Base-by-base conservation (phyloP, 1,140 invertebrate species). In the Zaprionus nigranus region DNA sequence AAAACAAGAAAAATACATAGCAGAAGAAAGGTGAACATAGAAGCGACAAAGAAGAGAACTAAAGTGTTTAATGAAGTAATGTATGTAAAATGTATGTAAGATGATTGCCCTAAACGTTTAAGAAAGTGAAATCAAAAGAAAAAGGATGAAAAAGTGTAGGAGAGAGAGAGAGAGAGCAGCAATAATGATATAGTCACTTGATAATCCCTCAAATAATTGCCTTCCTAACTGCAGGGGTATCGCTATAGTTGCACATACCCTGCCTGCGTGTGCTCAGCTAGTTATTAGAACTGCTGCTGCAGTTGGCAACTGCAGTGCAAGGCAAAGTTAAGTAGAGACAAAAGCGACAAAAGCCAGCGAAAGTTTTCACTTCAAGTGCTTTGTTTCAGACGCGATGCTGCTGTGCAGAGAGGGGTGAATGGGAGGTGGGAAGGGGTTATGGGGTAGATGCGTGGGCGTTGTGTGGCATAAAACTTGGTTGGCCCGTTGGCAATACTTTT, bases 331-430 rank as follows among this genome's bases (percentile, higher is more conserved):
- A 83, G 73, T 68, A 78, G 82, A 88, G 80, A 83, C 83, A 86
- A 86, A 76, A 87, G 84, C 77, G 80, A 82, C 84, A 82, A 87
- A 87, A 87, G 83, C 79, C 80, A 83, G 69, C 73, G 69, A 82
- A 87, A 87, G 81, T 87, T 87, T 87, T 83, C 54, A 80, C 83
- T 83, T 83, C 69, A 80, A 87, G 80, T 87, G 80, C 83, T 87
- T 86, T 86, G 79, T 87, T 86, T 86, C 79, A 79, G 61, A 26
- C 40, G 40, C 75, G 76, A 49, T 34, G 40, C 49, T 59, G 64
- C 24, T 46, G 40, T 15, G n/a, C 13, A 3, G 13, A 1, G 49
- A 13, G 3, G 34, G n/a, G 22, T n/a, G n/a, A n/a, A n/a, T n/a
- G n/a, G 9, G 6, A 12, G 9, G 11, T 17, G 7, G 36, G 13